phyloP scores from a whole-genome alignment of 2,113 vertebrate species.

The Albula goreensis region DNA sequence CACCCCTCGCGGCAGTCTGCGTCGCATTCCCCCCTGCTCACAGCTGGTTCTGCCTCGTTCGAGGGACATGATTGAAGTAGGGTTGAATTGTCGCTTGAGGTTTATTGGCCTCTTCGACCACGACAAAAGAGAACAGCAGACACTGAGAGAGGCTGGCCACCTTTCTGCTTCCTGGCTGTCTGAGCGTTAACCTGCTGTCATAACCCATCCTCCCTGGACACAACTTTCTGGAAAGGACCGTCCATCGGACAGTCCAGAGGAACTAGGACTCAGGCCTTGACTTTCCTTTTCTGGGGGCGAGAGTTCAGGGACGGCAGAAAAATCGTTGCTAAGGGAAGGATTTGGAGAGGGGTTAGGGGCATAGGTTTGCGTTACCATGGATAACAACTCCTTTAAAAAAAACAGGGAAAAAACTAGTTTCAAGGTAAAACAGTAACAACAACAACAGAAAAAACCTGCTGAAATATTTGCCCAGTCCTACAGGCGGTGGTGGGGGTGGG shows the following conservation, averaged over 20 bases:
- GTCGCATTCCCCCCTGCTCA: neutral
- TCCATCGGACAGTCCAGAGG: neutral
- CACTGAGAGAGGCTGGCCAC: no score
- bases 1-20: no score
- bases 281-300: neutral
- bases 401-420: slow-evolving; percentile 25
- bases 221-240: neutral
- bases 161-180: neutral
- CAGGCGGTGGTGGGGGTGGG: slow-evolving; percentile 46
- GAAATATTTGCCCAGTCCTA: slow-evolving; percentile 71
- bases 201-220: neutral
- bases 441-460: slow-evolving; percentile 67
- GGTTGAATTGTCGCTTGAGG: no score
- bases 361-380: neutral
- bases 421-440: slow-evolving; percentile 51
- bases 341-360: neutral
- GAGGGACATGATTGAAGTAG: no score
- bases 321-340: neutral
- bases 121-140: neutral
- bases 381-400: neutral
- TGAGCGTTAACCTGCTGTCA: neutral
- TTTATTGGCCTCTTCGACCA: no score
- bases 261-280: neutral
- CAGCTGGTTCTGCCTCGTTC: no score
- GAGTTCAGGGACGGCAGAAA: neutral